Percentiles rank a stretch among this genome's conserved stretches.
phyloP scores from a whole-genome alignment of 1,140 invertebrate species.

The Hypsibius dujardini region DNA sequence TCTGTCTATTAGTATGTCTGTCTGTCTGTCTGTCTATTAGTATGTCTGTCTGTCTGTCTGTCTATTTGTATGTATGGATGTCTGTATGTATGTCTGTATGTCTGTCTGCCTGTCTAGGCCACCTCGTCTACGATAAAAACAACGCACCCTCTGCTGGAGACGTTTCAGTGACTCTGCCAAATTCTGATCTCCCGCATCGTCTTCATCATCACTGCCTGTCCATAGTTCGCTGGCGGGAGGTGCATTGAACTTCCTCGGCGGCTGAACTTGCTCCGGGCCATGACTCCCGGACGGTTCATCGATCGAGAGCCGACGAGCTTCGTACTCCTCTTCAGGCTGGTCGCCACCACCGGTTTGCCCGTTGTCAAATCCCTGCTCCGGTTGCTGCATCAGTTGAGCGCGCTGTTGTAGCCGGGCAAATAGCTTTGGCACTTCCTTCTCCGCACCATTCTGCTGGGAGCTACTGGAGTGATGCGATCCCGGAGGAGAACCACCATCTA shows the following conservation, averaged over 20 bases:
- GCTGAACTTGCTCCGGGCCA: too few relatives aligned
- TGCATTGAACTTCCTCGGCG: too few relatives aligned
- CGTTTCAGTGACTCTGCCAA: conserved; percentile 13
- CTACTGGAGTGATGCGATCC: not conserved
- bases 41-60: too few relatives aligned
- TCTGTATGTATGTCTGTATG: too few relatives aligned
- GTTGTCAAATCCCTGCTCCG: not conserved
- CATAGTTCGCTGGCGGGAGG: not conserved
- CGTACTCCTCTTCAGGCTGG: not conserved
- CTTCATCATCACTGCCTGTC: conserved; percentile 6
- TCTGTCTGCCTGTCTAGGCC: too few relatives aligned
- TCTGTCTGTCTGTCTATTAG: too few relatives aligned
- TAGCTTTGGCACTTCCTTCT: not conserved
- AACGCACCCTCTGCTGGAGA: not conserved
- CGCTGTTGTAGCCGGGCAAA: conserved; percentile 2
- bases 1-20: too few relatives aligned
- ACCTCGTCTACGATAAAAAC: not conserved
- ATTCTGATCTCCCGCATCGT: not conserved
- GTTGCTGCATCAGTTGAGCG: not conserved
- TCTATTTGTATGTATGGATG: too few relatives aligned
- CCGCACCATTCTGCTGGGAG: not conserved
- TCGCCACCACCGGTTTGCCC: not conserved
- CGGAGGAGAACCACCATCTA: not conserved
- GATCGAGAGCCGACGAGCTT: not conserved
- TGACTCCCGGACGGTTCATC: too few relatives aligned